Percentiles rank a stretch among this genome's conserved stretches.
Evolutionary conservation across 2,113 vertebrate genomes (phyloP).

Genomic region (Hemiscyllium ocellatum): DNA sequence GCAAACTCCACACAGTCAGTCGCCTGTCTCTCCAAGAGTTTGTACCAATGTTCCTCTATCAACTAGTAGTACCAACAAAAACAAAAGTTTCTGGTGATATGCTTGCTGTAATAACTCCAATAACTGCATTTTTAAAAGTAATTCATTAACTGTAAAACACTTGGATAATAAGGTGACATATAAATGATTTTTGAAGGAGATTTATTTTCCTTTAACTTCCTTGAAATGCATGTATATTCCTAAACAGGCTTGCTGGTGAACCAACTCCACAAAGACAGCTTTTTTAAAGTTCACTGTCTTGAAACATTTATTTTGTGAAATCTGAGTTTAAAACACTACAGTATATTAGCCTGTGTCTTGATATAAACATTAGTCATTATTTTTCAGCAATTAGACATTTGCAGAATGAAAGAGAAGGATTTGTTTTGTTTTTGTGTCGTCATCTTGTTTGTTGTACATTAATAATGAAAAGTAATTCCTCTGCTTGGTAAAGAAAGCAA

Average conservation of each 20-base stretch:
- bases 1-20: no score
- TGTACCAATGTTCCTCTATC: no score
- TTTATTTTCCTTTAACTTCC: no score
- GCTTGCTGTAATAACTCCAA: no score
- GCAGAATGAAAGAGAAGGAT: neutral
- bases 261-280: neutral
- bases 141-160: no score
- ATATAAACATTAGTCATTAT: neutral
- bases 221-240: no score
- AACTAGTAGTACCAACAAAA: no score
- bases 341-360: neutral
- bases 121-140: no score
- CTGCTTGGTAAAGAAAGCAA: neutral
- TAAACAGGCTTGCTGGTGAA: neutral
- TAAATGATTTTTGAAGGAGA: no score
- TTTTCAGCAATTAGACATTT: neutral
- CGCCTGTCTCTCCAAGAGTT: no score
- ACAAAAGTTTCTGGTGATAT: no score
- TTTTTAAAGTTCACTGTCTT: neutral
- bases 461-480: neutral
- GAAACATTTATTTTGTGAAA: neutral
- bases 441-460: neutral
- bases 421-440: neutral
- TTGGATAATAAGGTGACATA: no score
- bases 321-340: neutral